Evolutionary conservation across 2,888 invertebrate genomes (phyloP), one percentile per base, ranked within the genome.

Genomic region (Didymodactylos carnosus): DNA sequence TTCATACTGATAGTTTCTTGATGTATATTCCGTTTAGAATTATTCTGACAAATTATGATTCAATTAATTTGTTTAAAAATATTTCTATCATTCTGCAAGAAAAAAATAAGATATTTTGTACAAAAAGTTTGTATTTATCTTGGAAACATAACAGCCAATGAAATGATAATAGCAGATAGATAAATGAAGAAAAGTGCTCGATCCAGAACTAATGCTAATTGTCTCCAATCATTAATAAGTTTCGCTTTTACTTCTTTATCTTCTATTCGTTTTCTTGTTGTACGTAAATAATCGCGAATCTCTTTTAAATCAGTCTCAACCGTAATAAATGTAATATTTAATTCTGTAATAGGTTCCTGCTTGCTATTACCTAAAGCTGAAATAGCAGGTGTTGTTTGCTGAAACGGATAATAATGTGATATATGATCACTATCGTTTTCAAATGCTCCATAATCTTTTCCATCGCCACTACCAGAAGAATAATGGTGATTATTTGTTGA

Each of bases 261-360:
- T 69, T 75, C 75, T 35, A 75, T 39, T 29, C 71, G 71, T 39
- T 75, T 75, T n/a, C 75, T 41, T 19, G 75, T 75, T 16, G 69
- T 71, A 16, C 75, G 62, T 29, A 75, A 41, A 72, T 72, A 75
- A 40, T 75, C 75, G 14, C 75, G 39, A 29, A 75, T 69, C 69
- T 75, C 75, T 69, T 72, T 75, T 11, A 75, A 62, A 51, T 75
- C 75, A 49, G 43, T 75, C 49, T 75, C 75, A 13, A 75, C 62
- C 5, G 62, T 62, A 29, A 62, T 62, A 62, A 62, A 62, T 62
- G 62, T 62, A n/a, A 62, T 35, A 35, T 29, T 35, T n/a, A n/a
- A n/a, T n/a, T n/a, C n/a, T n/a, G n/a, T n/a, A n/a, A n/a, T n/a
- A n/a, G 13, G 43, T 43, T n/a, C n/a, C n/a, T n/a, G n/a, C n/a